Conservation (phyloP, 2,888 invertebrate species). For the Subacronicta megacephala region DNA sequence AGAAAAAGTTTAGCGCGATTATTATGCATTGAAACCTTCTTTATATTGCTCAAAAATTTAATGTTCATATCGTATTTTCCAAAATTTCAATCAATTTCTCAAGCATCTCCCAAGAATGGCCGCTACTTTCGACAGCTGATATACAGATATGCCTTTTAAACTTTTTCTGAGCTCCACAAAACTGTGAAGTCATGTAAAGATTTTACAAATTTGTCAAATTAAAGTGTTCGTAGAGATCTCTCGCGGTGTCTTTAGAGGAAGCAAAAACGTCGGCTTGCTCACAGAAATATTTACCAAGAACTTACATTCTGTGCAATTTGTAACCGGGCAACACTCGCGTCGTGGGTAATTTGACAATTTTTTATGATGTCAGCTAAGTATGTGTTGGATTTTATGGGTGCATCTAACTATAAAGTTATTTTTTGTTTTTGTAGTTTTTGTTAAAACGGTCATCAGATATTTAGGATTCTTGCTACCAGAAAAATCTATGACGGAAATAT, state of each 20-base stretch:
- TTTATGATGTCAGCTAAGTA: slow-evolving; percentile 33
- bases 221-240: slow-evolving; percentile 52
- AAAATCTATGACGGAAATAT: too few relatives aligned
- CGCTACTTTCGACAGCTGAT: slow-evolving; percentile 22
- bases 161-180: slow-evolving; percentile 7
- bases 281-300: slow-evolving; percentile 53
- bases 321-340: slow-evolving; percentile 37
- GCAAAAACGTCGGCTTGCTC: slow-evolving; percentile 39
- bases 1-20: too few relatives aligned
- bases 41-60: too few relatives aligned
- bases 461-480: neutral
- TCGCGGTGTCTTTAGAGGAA: slow-evolving; percentile 38
- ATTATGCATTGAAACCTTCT: too few relatives aligned
- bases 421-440: slow-evolving; percentile 1
- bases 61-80: too few relatives aligned
- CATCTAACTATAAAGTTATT: slow-evolving; percentile 8
- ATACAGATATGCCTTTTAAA: slow-evolving; percentile 11
- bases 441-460: neutral
- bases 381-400: slow-evolving; percentile 23
- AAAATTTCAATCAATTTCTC: neutral
- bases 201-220: slow-evolving; percentile 62
- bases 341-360: slow-evolving; percentile 42
- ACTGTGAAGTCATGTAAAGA: slow-evolving; percentile 39
- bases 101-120: slow-evolving; percentile 13
- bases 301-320: slow-evolving; percentile 54